Evolutionary conservation across 2,113 vertebrate genomes (phyloP).

Genomic region (Suncus etruscus): DNA sequence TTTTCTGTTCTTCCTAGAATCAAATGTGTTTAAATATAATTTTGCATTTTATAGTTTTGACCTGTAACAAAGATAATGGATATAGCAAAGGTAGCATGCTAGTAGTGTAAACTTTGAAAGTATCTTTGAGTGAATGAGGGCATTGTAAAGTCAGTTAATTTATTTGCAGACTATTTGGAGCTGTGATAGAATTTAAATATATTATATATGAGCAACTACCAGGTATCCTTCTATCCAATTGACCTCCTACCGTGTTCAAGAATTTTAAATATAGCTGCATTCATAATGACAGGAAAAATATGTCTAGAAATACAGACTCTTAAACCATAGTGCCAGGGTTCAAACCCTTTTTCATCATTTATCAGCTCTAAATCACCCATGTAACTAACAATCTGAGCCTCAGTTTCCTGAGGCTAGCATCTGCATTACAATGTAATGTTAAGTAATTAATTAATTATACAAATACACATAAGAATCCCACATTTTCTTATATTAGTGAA

Average conservation of each 20-base stretch:
- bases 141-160: neutral
- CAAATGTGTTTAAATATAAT: neutral
- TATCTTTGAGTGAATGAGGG: neutral
- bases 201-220: neutral
- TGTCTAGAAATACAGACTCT: neutral
- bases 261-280: neutral
- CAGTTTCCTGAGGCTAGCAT: neutral
- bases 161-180: neutral
- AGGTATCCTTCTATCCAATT: neutral
- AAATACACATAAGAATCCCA: neutral
- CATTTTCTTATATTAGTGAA: neutral
- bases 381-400: neutral
- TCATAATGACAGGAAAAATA: too few relatives aligned
- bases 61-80: neutral
- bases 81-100: neutral
- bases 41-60: neutral
- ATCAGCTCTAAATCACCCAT: neutral
- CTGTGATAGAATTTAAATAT: neutral
- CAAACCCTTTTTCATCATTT: neutral
- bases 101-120: neutral
- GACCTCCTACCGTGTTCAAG: neutral
- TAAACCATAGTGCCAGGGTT: neutral
- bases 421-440: neutral
- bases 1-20: neutral
- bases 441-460: conserved; percentile 23